phyloP scores from a whole-genome alignment of 2,113 vertebrate species.

The Podarcis cretensis region DNA sequence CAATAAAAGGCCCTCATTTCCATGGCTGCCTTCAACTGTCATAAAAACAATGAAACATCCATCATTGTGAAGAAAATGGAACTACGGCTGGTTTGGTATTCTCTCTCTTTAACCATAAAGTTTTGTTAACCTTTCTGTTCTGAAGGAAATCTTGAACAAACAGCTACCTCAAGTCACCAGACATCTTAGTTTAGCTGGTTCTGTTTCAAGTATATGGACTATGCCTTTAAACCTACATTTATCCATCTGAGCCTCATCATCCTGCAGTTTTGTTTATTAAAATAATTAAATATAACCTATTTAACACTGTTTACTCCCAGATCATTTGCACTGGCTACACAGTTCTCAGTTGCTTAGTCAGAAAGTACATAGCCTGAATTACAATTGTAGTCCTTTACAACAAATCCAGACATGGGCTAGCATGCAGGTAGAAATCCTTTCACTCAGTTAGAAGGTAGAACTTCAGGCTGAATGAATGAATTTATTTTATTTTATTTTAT shows the following conservation, averaged over 20 bases:
- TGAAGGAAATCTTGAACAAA: neutral
- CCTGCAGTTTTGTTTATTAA: neutral
- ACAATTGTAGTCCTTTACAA: neutral
- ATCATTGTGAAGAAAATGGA: neutral
- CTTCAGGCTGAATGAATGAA: neutral
- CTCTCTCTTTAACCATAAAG: neutral
- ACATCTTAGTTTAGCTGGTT: neutral
- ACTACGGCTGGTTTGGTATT: neutral
- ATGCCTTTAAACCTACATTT: neutral
- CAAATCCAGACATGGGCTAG: neutral
- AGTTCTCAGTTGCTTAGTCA: neutral
- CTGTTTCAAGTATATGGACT: neutral
- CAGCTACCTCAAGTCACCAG: neutral
- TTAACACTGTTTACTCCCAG: neutral
- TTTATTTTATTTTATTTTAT: too few relatives aligned
- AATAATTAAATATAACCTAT: neutral
- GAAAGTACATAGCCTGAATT: neutral
- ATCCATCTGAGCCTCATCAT: neutral
- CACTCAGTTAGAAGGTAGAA: neutral
- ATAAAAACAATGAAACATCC: conserved; percentile 33
- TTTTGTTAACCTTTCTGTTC: neutral
- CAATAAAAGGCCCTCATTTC: conserved; percentile 92
- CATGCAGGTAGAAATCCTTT: neutral
- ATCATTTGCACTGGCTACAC: neutral
- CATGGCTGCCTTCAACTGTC: conserved; percentile 92